Evolutionary conservation across 53 echinoderm and acorn worm genomes (phyloP), one percentile per base, ranked within the genome.

Genomic region (Echinarachnius parma): DNA sequence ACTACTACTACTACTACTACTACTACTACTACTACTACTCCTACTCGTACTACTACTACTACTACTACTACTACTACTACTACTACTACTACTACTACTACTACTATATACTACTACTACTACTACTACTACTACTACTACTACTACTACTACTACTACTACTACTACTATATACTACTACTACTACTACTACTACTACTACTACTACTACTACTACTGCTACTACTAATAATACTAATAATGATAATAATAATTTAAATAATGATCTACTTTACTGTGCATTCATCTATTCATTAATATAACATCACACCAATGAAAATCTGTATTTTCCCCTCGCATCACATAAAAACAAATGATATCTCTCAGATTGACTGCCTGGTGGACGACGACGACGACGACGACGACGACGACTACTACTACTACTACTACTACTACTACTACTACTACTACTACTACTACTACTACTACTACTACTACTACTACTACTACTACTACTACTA

Each of bases 361-460:
- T n/a, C n/a, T n/a, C n/a, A n/a, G n/a, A n/a, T n/a, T n/a, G n/a
- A n/a, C n/a, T n/a, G n/a, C n/a, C n/a, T n/a, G n/a, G n/a, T n/a
- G n/a, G n/a, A n/a, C 62, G 9, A 62, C 62, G 32, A 62, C 62
- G 5, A 34, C 62, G 32, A 62, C 34, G 32, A 62, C 62, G 32
- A 62, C 62, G 32, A 34, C 34, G n/a, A 16, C 8, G 21, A 9
- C 36, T 34, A 34, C 34, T 62, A 62, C 62, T 62, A 62, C 36
- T 32, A 34, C 34, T 62, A 62, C 62, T 62, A 62, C 36, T 62
- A 34, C 62, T 62, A 62, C 34, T 62, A 62, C 62, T 62, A 62
- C 62, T 62, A 62, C 62, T 34, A 34, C 62, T 62, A 62, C 62
- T 62, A 62, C 62, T 62, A 62, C 62, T 62, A 62, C 62, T 62